Evolutionary conservation across 2,113 vertebrate genomes (phyloP).

Genomic region (Nycticebus coucang): DNA sequence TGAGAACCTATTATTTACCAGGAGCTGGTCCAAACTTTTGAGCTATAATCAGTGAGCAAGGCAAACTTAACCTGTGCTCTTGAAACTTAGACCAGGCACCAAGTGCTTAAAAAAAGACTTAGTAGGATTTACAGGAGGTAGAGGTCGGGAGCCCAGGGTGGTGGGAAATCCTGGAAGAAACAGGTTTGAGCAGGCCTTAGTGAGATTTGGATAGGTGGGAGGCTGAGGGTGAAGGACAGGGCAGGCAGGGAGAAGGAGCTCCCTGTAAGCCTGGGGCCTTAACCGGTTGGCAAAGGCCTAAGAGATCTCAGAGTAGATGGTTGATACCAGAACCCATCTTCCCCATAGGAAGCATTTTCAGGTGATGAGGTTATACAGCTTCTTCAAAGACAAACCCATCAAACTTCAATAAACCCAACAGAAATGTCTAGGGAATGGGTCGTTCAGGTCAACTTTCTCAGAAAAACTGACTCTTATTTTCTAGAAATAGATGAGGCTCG

Average conservation of each 20-base stretch:
- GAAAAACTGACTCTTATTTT: neutral
- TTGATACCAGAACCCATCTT: neutral
- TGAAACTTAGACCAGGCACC: neutral
- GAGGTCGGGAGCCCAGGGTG: neutral
- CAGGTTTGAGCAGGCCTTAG: neutral
- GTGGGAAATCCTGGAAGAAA: neutral
- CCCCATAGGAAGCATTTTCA: neutral
- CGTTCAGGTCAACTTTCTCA: neutral
- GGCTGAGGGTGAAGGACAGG: neutral
- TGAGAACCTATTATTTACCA: neutral
- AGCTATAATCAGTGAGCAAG: neutral
- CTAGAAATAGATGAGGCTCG: neutral
- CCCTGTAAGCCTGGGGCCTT: neutral
- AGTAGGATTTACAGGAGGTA: neutral
- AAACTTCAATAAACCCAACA: neutral
- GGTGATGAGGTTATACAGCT: neutral
- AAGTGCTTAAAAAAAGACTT: neutral
- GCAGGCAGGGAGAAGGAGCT: neutral
- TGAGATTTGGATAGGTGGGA: neutral
- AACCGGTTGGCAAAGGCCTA: neutral
- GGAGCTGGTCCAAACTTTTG: neutral
- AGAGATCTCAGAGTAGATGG: neutral
- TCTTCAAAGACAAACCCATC: neutral
- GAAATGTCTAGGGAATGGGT: neutral
- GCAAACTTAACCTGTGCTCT: neutral